phyloP scores from a whole-genome alignment of 1,140 invertebrate species.

The Eurosta solidaginis region DNA sequence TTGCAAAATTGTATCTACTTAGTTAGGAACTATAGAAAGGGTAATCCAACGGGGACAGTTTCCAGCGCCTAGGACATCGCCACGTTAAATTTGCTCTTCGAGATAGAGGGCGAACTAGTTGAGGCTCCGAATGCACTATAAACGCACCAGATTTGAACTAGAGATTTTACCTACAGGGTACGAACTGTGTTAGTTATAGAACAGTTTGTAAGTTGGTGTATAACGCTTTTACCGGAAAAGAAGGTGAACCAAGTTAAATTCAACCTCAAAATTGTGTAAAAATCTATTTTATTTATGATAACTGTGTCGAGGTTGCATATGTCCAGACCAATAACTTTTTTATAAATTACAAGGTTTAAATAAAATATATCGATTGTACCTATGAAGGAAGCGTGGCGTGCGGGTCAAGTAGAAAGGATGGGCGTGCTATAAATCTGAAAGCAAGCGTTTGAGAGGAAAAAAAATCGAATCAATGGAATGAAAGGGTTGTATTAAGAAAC shows the following conservation, averaged over 20 bases:
- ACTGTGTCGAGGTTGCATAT: slow-evolving; percentile 33
- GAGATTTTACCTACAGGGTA: too few species aligned
- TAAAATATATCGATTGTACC: slow-evolving; percentile 2
- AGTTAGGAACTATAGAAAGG: too few species aligned
- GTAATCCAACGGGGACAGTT: too few species aligned
- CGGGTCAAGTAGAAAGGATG: neutral
- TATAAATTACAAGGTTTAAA: slow-evolving; percentile 36
- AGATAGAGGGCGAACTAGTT: too few species aligned
- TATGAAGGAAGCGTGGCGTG: neutral
- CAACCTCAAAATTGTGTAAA: slow-evolving; percentile 34
- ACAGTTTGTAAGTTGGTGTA: too few species aligned
- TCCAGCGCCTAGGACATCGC: too few species aligned
- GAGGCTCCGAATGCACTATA: too few species aligned
- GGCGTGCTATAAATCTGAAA: slow-evolving; percentile 4
- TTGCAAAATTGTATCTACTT: too few species aligned
- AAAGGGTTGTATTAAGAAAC: slow-evolving; percentile 8
- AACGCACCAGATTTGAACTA: too few species aligned
- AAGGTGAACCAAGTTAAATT: slow-evolving; percentile 18
- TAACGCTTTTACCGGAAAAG: neutral
- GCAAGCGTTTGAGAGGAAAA: neutral
- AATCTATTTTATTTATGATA: slow-evolving; percentile 37
- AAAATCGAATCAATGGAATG: neutral
- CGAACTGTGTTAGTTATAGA: too few species aligned
- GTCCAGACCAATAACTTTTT: slow-evolving; percentile 38
- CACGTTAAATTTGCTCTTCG: too few species aligned